Conservation (phyloP, 2,113 vertebrate genomes). For the Nothobranchius furzeri region DNA sequence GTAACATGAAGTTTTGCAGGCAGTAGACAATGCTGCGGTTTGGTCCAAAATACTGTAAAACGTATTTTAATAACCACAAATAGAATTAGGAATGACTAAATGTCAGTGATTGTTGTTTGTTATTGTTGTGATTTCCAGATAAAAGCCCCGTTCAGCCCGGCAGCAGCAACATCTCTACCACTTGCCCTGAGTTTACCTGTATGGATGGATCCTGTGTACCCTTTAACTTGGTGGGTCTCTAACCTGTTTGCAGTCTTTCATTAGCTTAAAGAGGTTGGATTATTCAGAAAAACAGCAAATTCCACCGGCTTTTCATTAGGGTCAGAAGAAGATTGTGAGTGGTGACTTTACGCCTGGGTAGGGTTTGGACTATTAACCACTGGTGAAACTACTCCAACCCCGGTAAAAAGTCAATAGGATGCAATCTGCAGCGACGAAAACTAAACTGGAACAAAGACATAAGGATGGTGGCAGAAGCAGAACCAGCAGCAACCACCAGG, state of each 20-base stretch:
- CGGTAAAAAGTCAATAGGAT: too few species aligned
- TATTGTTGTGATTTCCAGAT: conserved; percentile 53
- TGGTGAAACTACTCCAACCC: too few species aligned
- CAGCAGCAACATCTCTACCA: conserved; percentile 48
- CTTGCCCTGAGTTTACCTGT: conserved; percentile 84
- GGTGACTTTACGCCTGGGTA: too few species aligned
- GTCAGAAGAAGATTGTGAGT: too few species aligned
- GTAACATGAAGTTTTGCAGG: too few species aligned
- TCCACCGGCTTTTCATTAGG: background rate
- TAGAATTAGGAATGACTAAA: background rate
- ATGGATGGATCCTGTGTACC: conserved; percentile 79
- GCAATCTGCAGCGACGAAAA: too few species aligned
- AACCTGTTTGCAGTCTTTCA: background rate
- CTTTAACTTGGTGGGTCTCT: conserved; percentile 71
- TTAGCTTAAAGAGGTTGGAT: background rate
- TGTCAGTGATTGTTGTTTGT: background rate
- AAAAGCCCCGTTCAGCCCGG: conserved; percentile 55
- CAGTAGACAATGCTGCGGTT: too few species aligned
- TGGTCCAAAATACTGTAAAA: too few species aligned
- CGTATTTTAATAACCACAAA: background rate
- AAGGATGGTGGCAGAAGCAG: too few species aligned
- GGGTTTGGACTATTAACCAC: too few species aligned
- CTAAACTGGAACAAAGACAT: too few species aligned
- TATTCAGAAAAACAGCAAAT: background rate
- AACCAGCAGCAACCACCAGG: too few species aligned